A percentile compares a stretch with the other conserved stretches of the same genome.
phyloP scores from a whole-genome alignment of 2,113 vertebrate species.

The Aviceda subcristata region DNA sequence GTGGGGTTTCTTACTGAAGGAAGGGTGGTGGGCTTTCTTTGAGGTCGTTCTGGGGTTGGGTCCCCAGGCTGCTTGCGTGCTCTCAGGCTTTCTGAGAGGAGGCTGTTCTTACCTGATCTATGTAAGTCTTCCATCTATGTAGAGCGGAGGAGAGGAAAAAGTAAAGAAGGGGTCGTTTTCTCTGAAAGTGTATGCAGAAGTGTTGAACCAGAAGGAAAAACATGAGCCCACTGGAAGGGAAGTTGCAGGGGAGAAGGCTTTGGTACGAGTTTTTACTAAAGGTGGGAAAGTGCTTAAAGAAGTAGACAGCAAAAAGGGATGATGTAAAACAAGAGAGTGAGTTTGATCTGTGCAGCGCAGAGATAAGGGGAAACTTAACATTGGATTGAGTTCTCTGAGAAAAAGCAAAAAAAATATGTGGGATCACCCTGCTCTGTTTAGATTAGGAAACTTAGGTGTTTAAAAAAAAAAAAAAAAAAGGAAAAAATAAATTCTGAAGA shows the following conservation, averaged over 20 bases:
- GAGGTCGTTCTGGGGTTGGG: neutral
- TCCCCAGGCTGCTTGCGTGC: neutral
- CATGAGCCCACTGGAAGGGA: neutral
- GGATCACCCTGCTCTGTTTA: neutral
- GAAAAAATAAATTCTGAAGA: neutral
- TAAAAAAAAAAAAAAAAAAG: neutral
- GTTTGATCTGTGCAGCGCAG: neutral
- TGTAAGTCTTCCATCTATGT: neutral
- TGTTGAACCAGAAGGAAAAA: neutral
- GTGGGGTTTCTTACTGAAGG: neutral
- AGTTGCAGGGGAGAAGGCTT: neutral
- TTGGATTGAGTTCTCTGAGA: neutral
- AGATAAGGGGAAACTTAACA: neutral
- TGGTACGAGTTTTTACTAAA: neutral
- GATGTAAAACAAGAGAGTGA: neutral
- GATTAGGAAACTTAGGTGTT: neutral
- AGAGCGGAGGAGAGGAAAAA: neutral
- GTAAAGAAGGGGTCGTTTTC: neutral
- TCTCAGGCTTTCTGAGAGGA: neutral
- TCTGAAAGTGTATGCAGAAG: neutral
- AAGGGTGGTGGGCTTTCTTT: neutral
- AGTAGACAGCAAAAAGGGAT: neutral
- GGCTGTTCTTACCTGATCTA: neutral
- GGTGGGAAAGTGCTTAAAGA: neutral
- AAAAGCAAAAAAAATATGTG: neutral